These are phyloP conservation scores for Gonatopus flavifemur DNA, from an alignment of 1,140 invertebrate genomes.

Conservation along the genomic window DNA sequence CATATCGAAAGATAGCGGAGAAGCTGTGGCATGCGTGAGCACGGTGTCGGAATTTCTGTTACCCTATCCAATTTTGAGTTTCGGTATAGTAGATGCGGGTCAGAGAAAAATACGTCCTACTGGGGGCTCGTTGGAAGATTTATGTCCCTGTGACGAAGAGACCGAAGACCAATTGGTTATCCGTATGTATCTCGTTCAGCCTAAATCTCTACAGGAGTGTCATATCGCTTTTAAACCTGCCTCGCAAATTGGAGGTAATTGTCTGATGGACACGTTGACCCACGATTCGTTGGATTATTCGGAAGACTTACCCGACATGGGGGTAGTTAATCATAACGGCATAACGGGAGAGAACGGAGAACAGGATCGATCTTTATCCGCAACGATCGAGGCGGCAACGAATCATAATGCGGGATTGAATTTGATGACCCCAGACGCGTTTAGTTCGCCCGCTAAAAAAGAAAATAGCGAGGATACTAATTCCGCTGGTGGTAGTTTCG, in stretches of 20 bases:
- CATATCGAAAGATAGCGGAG: slow-evolving; percentile 62
- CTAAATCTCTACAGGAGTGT: slow-evolving; percentile 85
- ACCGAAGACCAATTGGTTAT: slow-evolving; percentile 61
- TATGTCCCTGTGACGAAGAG: slow-evolving; percentile 50
- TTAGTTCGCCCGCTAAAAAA: slow-evolving; percentile 68
- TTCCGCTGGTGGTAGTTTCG: slow-evolving; percentile 39
- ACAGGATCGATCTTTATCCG: slow-evolving; percentile 50
- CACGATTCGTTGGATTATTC: slow-evolving; percentile 48
- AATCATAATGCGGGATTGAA: slow-evolving; percentile 58
- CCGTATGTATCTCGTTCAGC: slow-evolving; percentile 82
- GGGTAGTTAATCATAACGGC: slow-evolving; percentile 50
- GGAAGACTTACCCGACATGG: slow-evolving; percentile 42
- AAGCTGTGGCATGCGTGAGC: slow-evolving; percentile 61
- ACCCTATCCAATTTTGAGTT: slow-evolving; percentile 81
- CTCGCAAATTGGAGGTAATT: slow-evolving; percentile 26
- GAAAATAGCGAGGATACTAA: slow-evolving; percentile 44
- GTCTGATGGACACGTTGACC: slow-evolving; percentile 39
- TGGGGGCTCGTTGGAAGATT: slow-evolving; percentile 50
- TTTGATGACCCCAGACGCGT: slow-evolving; percentile 87
- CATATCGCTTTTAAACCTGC: slow-evolving; percentile 74
- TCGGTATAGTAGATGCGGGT: slow-evolving; percentile 80
- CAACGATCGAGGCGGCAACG: slow-evolving; percentile 33
- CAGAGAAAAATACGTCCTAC: slow-evolving; percentile 42
- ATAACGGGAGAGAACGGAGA: slow-evolving; percentile 57
- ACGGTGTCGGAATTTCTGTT: slow-evolving; percentile 82